Percentiles rank a stretch among this genome's conserved stretches.
These are phyloP conservation scores for Penaeus chinensis DNA, from an alignment of 1,140 invertebrate species.

Conservation along the genomic window DNA sequence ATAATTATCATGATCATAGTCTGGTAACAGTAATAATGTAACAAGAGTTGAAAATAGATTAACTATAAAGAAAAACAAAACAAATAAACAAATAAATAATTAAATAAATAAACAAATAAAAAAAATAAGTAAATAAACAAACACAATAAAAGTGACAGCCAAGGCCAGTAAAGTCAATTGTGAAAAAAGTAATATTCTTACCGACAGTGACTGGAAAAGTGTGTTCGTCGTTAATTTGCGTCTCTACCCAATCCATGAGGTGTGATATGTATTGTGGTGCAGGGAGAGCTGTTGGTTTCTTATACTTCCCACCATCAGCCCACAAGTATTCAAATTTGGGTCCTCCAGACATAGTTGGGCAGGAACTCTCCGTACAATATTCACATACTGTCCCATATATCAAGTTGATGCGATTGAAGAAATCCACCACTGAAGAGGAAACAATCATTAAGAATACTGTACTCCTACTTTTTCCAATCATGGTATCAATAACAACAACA, in stretches of 20 bases:
- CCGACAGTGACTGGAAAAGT: conserved; percentile 85
- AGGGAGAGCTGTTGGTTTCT: conserved; percentile 88
- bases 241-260: conserved; percentile 95
- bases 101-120: too few relatives aligned
- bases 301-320: conserved; percentile 84
- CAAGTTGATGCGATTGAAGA: conserved; percentile 95
- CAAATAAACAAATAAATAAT: too few relatives aligned
- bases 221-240: conserved; percentile 91
- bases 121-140: too few relatives aligned
- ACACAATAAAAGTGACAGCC: background rate
- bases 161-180: background rate
- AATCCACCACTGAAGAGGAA: conserved; percentile 86
- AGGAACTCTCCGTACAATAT: conserved; percentile 85
- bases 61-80: too few relatives aligned
- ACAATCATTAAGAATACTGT: background rate
- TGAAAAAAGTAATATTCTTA: conserved; percentile 66
- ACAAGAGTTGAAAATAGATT: too few relatives aligned
- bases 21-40: too few relatives aligned
- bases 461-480: too few relatives aligned
- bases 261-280: conserved; percentile 88
- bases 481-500: too few relatives aligned
- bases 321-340: conserved; percentile 91
- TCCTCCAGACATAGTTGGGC: conserved; percentile 93
- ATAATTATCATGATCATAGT: too few relatives aligned
- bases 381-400: conserved; percentile 92